Evolutionary conservation across 2,888 invertebrate species (phyloP), one percentile per base, ranked within the genome.

Genomic region (Biston stratarius): DNA sequence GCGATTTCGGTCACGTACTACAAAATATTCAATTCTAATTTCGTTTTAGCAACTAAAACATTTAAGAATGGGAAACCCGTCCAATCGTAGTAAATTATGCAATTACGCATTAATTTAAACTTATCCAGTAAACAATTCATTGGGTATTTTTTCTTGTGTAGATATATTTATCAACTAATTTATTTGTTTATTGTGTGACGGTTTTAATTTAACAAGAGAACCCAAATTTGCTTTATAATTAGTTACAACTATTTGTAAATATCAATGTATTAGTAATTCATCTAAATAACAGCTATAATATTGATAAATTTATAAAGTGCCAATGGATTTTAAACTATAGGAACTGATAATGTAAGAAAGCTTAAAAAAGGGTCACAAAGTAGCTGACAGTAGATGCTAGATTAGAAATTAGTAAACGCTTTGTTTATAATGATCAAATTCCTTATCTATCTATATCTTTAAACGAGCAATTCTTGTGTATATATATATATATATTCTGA

Each of bases 41-140:
- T 42, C n/a, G 15, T 3, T 33, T 33, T 42, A 33, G 12, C 24
- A 52, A 45, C 24, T 49, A 62, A 49, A 38, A 61, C 48, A 66
- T 52, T 63, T 63, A 47, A 56, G 33, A 69, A 51, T 38, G 24
- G 14, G 10, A 47, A 58, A 67, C 74, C 74, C 74, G 74, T 74
- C 74, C 74, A 74, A 70, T 51, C 3, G 24, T 24, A 24, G 24
- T 24, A n/a, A 61, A 12, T 48, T 38, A 66, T 57, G 62, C 14
- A 61, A 48, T 61, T 60, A 53, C 52, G 70, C 71, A 71, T 67
- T 70, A 71, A 6, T 71, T 70, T 67, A 48, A 38, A 36, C 33
- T 24, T 6, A 6, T 9, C 15, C 7, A 49, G 33, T 34, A n/a
- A 14, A 38, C 38, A 7, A 2, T 34, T 36, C n/a, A 38, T 10